phyloP scores from a whole-genome alignment of 92 coral and sea anemone species.

The Epizoanthus ramosus region DNA sequence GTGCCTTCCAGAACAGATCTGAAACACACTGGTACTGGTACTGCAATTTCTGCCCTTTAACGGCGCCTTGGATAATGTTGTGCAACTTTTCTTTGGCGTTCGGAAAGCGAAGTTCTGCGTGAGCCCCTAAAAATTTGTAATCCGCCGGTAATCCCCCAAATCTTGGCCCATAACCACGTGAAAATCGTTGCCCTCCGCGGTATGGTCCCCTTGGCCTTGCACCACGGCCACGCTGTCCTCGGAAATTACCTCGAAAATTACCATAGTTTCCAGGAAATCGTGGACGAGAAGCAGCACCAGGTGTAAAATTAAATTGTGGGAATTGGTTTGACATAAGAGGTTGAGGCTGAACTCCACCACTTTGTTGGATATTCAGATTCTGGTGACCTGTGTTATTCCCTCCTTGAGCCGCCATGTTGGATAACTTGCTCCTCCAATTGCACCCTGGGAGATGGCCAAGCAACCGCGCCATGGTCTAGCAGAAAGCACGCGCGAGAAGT shows the following conservation, averaged over 20 bases:
- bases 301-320: neutral
- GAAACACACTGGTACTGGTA: constrained; percentile 44
- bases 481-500: neutral
- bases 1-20: constrained; percentile 61
- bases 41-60: constrained; percentile 58
- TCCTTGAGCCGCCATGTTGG: constrained; percentile 35
- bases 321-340: constrained; percentile 33
- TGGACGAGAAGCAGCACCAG: constrained; percentile 1
- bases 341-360: constrained; percentile 24
- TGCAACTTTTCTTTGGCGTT: constrained; percentile 81
- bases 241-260: constrained; percentile 11
- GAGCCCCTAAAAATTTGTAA: constrained; percentile 57
- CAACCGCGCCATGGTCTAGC: constrained; percentile 14
- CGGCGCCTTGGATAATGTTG: constrained; percentile 77
- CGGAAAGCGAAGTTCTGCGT: constrained; percentile 73
- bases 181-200: constrained; percentile 16
- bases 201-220: constrained; percentile 2
- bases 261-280: constrained; percentile 14
- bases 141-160: constrained; percentile 18
- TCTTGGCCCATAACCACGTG: constrained; percentile 20
- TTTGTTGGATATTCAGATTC: neutral
- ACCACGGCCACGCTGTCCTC: neutral
- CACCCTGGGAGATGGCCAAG: neutral
- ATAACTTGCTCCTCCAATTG: neutral
- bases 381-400: neutral